Percentiles rank a stretch among this genome's conserved stretches.
phyloP scores from a whole-genome alignment of 2,797 vertebrate species.

The Macropodus opercularis region DNA sequence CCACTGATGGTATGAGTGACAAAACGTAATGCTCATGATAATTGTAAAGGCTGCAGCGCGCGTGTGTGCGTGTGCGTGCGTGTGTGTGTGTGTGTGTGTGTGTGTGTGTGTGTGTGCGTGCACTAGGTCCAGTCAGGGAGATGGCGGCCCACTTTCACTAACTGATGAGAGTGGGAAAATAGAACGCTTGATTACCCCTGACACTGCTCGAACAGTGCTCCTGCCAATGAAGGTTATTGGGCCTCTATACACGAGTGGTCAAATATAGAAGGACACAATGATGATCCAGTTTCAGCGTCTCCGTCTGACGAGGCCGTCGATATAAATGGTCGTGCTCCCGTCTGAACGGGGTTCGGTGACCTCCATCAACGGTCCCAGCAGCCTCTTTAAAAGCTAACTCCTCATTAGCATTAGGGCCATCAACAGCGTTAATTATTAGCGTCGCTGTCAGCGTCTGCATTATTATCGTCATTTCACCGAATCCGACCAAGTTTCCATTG shows the following conservation, averaged over 20 bases:
- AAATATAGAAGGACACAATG: slow-evolving; percentile 70
- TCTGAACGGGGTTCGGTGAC: slow-evolving; percentile 32
- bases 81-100: slow-evolving; percentile 38
- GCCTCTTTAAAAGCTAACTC: slow-evolving; percentile 39
- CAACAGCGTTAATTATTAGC: slow-evolving; percentile 32
- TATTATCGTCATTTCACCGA: slow-evolving; percentile 15
- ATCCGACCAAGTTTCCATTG: slow-evolving; percentile 32
- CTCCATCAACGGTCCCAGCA: slow-evolving; percentile 33
- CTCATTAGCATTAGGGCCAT: slow-evolving; percentile 39
- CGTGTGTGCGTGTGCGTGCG: slow-evolving; percentile 37
- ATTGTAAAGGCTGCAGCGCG: slow-evolving; percentile 46
- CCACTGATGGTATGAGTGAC: slow-evolving; percentile 26
- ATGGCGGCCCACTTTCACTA: slow-evolving; percentile 78
- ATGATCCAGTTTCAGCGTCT: slow-evolving; percentile 55
- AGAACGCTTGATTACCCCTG: slow-evolving; percentile 82
- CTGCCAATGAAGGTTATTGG: slow-evolving; percentile 76
- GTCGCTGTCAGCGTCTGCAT: slow-evolving; percentile 12
- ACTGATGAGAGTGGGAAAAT: slow-evolving; percentile 82
- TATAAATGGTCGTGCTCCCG: slow-evolving; percentile 7
- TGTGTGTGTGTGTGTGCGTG: slow-evolving; percentile 38
- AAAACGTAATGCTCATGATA: slow-evolving; percentile 45
- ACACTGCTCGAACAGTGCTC: slow-evolving; percentile 67
- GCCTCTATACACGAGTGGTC: slow-evolving; percentile 63
- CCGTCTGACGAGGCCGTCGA: slow-evolving; percentile 33
- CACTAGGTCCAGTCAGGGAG: slow-evolving; percentile 60